Base-by-base conservation (phyloP, 2,113 vertebrate genomes). In the Cnemophilus loriae region DNA sequence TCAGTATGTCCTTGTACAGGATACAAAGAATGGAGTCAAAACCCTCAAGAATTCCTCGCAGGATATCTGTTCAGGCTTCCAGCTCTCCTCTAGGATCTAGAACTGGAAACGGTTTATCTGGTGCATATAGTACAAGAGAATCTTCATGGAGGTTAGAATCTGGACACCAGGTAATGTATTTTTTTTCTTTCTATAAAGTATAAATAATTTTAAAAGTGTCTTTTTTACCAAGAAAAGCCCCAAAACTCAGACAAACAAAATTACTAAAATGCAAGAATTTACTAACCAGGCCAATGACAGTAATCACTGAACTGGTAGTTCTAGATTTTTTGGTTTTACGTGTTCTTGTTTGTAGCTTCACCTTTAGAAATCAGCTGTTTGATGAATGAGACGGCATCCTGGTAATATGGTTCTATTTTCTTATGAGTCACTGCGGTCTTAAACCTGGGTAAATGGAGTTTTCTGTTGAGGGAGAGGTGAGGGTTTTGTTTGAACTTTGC, bases 11-110 rank as follows among this genome's bases (percentile, higher is more conserved):
- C 82, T 97, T 97, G 78, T 39, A 83, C 81, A 98, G 97, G 76
- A 79, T 59, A 90, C 83, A 93, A 92, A 97, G 90, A 96, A 99
- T 99, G 99, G 99, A 99, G 96, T 99, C 99, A 85, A 99, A 99
- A 96, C 98, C 98, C 79, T 98, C 99, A 93, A 98, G 99, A 91
- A 98, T 99, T 97, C 98, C 99, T 46, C 98, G 98, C 96, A 97
- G 97, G 96, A 95, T 98, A 95, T 98, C 98, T 93, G 93, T 99
- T 96, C 98, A 98, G 85, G 96, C 99, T 56, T 97, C 99, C 63
- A 96, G 97, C 89, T 95, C 99, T 74, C 97, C 97, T 5, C 85
- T 98, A 93, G 98, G 96, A 89, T 64, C 97, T 87, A 94, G 98
- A 71, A 95, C 96, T 94, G 97, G 97, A 95, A 98, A 94, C 23